Evolutionary conservation across 2,797 vertebrate species (phyloP).

Genomic region (Sebastes steindachneri): DNA sequence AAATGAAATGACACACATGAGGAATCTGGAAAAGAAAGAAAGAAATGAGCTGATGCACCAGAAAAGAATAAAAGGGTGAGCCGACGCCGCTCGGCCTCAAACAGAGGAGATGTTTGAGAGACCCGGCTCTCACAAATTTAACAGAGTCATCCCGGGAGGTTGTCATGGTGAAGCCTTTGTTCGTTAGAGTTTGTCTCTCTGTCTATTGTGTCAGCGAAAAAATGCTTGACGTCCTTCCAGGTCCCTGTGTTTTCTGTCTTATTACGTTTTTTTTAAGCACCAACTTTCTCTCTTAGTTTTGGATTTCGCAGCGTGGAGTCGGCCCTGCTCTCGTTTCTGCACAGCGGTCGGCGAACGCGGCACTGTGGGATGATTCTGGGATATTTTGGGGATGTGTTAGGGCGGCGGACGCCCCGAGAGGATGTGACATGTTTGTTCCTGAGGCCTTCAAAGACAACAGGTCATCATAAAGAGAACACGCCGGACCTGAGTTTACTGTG

Average conservation of each 20-base stretch:
- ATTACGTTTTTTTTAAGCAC: background rate
- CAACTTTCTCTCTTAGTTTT: background rate
- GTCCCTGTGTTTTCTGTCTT: background rate
- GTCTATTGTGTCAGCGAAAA: background rate
- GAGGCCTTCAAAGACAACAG: conserved; percentile 25
- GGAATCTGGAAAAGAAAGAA: conserved; percentile 9
- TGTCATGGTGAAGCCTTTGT: background rate
- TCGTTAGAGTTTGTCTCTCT: background rate
- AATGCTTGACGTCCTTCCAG: background rate
- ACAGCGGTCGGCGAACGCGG: background rate
- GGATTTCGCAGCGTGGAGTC: conserved; percentile 5
- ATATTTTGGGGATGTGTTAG: conserved; percentile 29
- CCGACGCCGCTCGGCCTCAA: background rate
- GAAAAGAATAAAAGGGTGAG: conserved; percentile 10
- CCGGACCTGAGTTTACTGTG: background rate
- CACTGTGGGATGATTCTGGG: conserved; percentile 18
- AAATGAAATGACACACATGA: conserved; percentile 49
- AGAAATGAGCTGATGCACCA: conserved; percentile 44
- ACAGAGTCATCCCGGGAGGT: background rate
- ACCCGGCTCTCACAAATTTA: background rate
- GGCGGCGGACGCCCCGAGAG: background rate
- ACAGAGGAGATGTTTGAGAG: background rate
- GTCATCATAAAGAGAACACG: conserved; percentile 2
- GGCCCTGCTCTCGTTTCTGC: conserved; percentile 3
- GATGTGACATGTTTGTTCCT: background rate